Evolutionary conservation across 1,140 invertebrate species (phyloP).

Genomic region (Listronotus oregonensis): DNA sequence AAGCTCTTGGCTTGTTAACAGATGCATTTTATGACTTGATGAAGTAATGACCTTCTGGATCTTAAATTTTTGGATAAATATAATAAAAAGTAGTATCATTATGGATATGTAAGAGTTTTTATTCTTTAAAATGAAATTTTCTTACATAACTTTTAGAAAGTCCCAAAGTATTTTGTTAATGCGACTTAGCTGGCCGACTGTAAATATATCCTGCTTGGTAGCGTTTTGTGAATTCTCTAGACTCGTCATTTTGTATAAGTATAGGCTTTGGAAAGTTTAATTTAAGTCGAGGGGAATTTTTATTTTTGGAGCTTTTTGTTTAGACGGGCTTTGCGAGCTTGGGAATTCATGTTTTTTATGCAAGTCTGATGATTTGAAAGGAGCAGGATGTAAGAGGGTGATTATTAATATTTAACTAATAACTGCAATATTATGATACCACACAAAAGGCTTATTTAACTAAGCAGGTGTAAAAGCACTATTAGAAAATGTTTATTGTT

Average conservation of each 20-base stretch:
- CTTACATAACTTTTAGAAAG: neutral
- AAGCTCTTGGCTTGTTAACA: neutral
- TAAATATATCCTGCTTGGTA: constrained; percentile 33
- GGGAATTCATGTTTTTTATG: constrained; percentile 25
- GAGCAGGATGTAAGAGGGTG: neutral
- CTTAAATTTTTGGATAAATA: neutral
- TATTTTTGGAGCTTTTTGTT: constrained; percentile 37
- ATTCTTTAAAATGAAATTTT: neutral
- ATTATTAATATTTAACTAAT: too few species aligned
- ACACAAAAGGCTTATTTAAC: too few species aligned
- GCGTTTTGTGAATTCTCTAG: constrained; percentile 36
- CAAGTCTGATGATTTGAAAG: neutral
- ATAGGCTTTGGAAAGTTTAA: constrained; percentile 36
- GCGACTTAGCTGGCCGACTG: constrained; percentile 18
- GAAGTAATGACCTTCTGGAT: neutral
- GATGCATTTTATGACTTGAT: constrained; percentile 2
- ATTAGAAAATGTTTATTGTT: too few species aligned
- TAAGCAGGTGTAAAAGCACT: too few species aligned
- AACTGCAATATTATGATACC: too few species aligned
- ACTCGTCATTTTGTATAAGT: constrained; percentile 37
- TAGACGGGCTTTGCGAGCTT: constrained; percentile 28
- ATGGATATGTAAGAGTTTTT: neutral
- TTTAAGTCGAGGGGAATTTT: constrained; percentile 35
- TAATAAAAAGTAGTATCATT: neutral
- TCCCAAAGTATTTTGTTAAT: constrained; percentile 10